These are phyloP conservation scores for Leptonema lineaticorne DNA, from an alignment of 1,140 invertebrate genomes.

Conservation along the genomic window DNA sequence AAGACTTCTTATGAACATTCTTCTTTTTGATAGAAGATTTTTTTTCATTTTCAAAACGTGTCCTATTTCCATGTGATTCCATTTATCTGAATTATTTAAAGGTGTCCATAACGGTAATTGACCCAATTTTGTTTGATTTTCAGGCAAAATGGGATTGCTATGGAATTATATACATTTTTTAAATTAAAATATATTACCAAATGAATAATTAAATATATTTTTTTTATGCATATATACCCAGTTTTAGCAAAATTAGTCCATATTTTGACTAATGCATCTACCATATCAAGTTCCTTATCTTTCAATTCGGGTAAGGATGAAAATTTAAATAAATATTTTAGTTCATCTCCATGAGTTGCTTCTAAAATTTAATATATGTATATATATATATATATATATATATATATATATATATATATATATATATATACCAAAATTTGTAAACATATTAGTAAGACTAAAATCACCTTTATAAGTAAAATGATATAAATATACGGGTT, in stretches of 20 bases:
- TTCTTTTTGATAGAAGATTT: slow-evolving; percentile 28
- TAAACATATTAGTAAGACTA: slow-evolving; percentile 37
- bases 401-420: not conserved
- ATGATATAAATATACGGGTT: slow-evolving; percentile 34
- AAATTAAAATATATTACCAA: too few species aligned
- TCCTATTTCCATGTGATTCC: slow-evolving; percentile 31
- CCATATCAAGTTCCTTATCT: slow-evolving; percentile 18
- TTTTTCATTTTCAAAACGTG: slow-evolving; percentile 6
- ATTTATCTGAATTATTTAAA: slow-evolving; percentile 19
- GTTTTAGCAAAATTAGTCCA: slow-evolving; percentile 38
- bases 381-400: not conserved
- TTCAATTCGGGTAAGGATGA: slow-evolving; percentile 27
- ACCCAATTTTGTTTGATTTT: not conserved
- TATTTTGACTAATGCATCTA: slow-evolving; percentile 30
- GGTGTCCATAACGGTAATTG: slow-evolving; percentile 16
- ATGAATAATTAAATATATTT: too few species aligned
- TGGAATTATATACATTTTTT: too few species aligned
- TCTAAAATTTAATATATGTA: slow-evolving; percentile 15
- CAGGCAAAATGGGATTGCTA: not conserved
- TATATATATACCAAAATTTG: slow-evolving; percentile 34
- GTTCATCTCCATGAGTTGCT: slow-evolving; percentile 34
- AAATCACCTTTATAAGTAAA: slow-evolving; percentile 33
- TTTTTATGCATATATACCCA: slow-evolving; percentile 20
- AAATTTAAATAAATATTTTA: slow-evolving; percentile 34
- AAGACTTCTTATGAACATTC: slow-evolving; percentile 30